These are phyloP conservation scores for Coptodon rendalli DNA, from an alignment of 2,113 vertebrate species.

Conservation along the genomic window DNA sequence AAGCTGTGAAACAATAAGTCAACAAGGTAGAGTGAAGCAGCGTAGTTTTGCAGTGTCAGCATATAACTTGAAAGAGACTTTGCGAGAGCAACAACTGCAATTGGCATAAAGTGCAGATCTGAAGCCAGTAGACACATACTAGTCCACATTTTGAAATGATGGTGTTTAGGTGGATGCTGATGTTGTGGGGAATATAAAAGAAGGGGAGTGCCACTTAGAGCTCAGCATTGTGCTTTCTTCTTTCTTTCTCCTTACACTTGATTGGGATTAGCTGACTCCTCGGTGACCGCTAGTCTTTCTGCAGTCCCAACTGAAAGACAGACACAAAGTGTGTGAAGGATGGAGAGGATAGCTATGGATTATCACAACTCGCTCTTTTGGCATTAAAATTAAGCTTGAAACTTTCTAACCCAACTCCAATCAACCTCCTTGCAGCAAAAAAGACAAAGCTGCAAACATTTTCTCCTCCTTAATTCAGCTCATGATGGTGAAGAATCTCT, in stretches of 20 bases:
- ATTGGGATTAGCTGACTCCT: conserved; percentile 40
- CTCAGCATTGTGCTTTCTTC: neutral
- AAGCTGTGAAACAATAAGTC: conserved; percentile 36
- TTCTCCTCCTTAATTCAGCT: neutral
- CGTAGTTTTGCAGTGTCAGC: conserved; percentile 5
- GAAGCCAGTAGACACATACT: neutral
- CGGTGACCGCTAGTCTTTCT: neutral
- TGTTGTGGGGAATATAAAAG: conserved; percentile 11
- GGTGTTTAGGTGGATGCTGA: neutral
- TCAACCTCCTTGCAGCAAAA: neutral
- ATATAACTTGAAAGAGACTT: conserved; percentile 23
- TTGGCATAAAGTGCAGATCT: conserved; percentile 11
- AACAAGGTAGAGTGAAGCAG: neutral
- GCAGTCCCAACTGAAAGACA: neutral
- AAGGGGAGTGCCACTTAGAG: neutral
- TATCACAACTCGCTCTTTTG: neutral
- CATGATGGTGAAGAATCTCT: neutral
- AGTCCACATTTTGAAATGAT: neutral
- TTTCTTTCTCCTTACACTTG: conserved; percentile 19
- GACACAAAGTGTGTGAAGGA: neutral
- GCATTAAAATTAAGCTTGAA: neutral
- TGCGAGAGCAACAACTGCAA: neutral
- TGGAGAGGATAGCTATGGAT: neutral
- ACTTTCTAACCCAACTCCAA: neutral
- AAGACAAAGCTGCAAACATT: neutral